A percentile compares a stretch with the other conserved stretches of the same genome.
Conservation (phyloP, 2,797 vertebrate species). For the Sparus aurata region DNA sequence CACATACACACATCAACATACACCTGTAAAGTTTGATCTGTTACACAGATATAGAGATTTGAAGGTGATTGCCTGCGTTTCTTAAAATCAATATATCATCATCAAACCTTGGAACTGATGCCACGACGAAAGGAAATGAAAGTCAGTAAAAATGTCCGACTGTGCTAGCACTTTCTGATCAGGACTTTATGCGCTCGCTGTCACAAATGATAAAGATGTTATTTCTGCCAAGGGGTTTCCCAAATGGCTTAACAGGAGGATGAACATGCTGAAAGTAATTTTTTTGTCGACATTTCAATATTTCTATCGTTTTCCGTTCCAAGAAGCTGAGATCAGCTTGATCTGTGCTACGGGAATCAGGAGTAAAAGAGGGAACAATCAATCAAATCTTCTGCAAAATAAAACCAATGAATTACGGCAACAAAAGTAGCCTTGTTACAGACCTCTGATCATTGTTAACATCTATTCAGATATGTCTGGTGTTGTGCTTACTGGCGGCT, state of each 20-base stretch:
- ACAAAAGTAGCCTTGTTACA: not conserved
- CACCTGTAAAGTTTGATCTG: not conserved
- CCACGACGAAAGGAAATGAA: not conserved
- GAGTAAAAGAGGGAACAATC: not conserved
- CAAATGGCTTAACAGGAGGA: not conserved
- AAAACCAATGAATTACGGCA: not conserved
- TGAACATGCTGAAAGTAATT: slow-evolving; percentile 4
- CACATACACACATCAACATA: slow-evolving; percentile 15
- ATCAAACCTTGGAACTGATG: not conserved
- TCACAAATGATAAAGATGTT: not conserved
- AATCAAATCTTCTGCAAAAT: not conserved
- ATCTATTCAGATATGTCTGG: not conserved
- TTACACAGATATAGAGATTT: not conserved
- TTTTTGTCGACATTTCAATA: slow-evolving; percentile 10
- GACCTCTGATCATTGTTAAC: not conserved
- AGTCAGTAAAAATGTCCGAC: no score
- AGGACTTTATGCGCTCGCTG: not conserved
- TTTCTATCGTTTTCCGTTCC: slow-evolving; percentile 4
- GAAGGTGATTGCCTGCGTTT: not conserved
- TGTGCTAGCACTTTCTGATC: not conserved
- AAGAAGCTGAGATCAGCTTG: not conserved
- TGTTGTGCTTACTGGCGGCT: not conserved
- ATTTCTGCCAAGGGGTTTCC: not conserved
- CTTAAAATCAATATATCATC: not conserved
- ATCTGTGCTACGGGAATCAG: not conserved